phyloP scores from a whole-genome alignment of 2,888 invertebrate genomes.

The Philaethria dido region DNA sequence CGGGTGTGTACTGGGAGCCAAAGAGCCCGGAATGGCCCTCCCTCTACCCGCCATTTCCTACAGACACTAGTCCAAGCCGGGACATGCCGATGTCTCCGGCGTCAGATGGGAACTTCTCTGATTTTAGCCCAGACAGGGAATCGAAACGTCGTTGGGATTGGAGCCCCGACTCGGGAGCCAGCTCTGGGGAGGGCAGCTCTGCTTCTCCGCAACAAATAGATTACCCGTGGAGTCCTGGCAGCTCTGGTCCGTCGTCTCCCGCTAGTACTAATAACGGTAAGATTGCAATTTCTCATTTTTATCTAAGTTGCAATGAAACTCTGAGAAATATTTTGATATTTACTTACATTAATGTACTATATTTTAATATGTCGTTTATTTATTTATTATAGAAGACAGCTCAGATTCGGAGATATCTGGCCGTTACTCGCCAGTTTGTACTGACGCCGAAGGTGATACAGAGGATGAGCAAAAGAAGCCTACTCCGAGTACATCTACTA shows the following conservation, averaged over 20 bases:
- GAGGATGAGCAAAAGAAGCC: slow-evolving; percentile 47
- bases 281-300: neutral
- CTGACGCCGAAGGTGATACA: slow-evolving; percentile 67
- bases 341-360: too few relatives aligned
- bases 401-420: slow-evolving; percentile 84
- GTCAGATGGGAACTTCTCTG: slow-evolving; percentile 70
- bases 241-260: slow-evolving; percentile 79
- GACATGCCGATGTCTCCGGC: slow-evolving; percentile 66
- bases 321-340: neutral
- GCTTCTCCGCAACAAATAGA: slow-evolving; percentile 69
- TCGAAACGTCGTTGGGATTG: slow-evolving; percentile 67
- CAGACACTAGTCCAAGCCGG: slow-evolving; percentile 64
- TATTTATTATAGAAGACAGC: slow-evolving; percentile 59
- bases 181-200: slow-evolving; percentile 65
- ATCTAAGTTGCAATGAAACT: neutral
- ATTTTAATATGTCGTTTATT: neutral
- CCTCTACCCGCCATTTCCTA: slow-evolving; percentile 53
- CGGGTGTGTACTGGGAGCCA: slow-evolving; percentile 75
- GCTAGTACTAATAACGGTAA: slow-evolving; percentile 68
- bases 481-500: slow-evolving; percentile 41
- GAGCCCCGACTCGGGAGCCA: slow-evolving; percentile 74
- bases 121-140: slow-evolving; percentile 67
- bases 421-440: slow-evolving; percentile 87
- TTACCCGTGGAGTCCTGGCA: slow-evolving; percentile 83
- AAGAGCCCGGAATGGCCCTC: slow-evolving; percentile 73